Evolutionary conservation across 2,113 vertebrate genomes (phyloP).

Genomic region (Bubo bubo): DNA sequence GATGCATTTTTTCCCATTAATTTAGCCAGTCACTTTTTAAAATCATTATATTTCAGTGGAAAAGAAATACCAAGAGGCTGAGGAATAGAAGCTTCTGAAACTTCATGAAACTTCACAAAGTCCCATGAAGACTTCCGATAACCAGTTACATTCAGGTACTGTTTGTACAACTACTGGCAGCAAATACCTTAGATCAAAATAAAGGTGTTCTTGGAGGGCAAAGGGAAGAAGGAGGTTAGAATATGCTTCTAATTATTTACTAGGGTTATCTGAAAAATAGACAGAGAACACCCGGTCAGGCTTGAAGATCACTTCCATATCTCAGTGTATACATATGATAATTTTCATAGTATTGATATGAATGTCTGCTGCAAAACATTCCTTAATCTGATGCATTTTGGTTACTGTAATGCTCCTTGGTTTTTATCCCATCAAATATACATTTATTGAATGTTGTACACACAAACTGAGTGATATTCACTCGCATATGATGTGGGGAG

Average conservation of each 20-base stretch:
- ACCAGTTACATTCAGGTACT: neutral
- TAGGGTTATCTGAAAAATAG: neutral
- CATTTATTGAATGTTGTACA: neutral
- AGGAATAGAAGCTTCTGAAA: neutral
- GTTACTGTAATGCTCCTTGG: neutral
- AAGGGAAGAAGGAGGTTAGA: neutral
- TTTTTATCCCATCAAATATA: neutral
- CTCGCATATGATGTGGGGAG: rapidly evolving
- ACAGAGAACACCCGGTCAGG: neutral
- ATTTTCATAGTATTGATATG: neutral
- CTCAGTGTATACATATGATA: neutral
- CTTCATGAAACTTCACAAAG: neutral
- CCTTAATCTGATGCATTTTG: neutral
- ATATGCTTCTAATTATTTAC: neutral
- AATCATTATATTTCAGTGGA: neutral
- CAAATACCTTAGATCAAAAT: neutral
- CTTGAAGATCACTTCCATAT: neutral
- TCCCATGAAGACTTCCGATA: neutral
- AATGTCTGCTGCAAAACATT: neutral
- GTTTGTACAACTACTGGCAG: neutral
- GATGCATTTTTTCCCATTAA: neutral
- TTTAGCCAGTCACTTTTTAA: neutral
- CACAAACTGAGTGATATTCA: neutral
- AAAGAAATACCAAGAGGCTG: neutral
- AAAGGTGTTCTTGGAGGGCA: neutral